phyloP scores from a whole-genome alignment of 2,113 vertebrate genomes.

The Sarotherodon lohbergeri region DNA sequence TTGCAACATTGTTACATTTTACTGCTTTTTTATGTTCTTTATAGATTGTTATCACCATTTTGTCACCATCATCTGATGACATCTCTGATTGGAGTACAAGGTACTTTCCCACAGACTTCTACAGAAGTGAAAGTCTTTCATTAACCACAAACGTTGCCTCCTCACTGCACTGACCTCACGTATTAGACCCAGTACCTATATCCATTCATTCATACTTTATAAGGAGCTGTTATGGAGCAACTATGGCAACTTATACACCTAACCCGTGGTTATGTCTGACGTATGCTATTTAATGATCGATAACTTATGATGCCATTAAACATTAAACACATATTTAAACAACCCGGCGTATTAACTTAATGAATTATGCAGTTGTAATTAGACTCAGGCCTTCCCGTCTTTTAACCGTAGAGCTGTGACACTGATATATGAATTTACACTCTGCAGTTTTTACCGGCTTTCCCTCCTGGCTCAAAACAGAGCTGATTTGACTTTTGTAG shows the following conservation, averaged over 20 bases:
- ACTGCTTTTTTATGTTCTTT: neutral
- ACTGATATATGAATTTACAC: neutral
- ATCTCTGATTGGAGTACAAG: neutral
- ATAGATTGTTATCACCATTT: neutral
- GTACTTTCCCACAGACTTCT: neutral
- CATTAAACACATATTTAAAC: neutral
- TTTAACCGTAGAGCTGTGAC: neutral
- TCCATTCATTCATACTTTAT: neutral
- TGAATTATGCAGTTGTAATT: neutral
- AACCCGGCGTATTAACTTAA: rapidly evolving
- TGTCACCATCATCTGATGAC: rapidly evolving
- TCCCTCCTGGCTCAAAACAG: neutral
- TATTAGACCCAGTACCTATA: neutral
- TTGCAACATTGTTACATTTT: neutral
- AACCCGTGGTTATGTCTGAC: neutral
- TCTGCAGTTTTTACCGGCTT: neutral
- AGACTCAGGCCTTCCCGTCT: neutral
- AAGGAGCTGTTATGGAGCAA: neutral
- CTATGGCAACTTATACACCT: neutral
- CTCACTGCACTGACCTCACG: rapidly evolving
- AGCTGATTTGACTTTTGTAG: neutral
- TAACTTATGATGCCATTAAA: rapidly evolving
- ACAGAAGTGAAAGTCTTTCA: rapidly evolving
- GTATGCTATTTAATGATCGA: neutral
- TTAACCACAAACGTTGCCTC: neutral